A percentile compares a stretch with the other conserved stretches of the same genome.
phyloP scores from a whole-genome alignment of 1,140 invertebrate genomes.

The Zaprionus tsacasi region DNA sequence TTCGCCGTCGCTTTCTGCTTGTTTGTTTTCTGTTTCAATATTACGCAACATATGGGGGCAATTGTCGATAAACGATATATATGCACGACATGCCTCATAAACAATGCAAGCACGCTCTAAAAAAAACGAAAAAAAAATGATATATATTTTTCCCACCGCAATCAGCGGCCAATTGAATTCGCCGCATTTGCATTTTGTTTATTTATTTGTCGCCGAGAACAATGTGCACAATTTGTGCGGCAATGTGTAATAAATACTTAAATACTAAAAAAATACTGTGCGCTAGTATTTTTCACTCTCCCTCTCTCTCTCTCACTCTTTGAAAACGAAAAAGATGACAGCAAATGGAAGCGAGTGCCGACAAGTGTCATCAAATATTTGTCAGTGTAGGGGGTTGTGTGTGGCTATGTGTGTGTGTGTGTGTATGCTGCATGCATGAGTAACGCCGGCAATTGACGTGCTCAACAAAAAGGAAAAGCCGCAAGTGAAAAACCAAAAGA shows the following conservation, averaged over 20 bases:
- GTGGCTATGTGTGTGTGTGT: slow-evolving; percentile 30
- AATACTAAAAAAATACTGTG: slow-evolving; percentile 34
- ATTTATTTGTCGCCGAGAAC: slow-evolving; percentile 45
- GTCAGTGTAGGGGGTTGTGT: slow-evolving; percentile 51
- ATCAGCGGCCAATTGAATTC: slow-evolving; percentile 70
- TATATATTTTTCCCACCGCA: slow-evolving; percentile 57
- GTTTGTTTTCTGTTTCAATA: slow-evolving; percentile 14
- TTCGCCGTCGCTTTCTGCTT: slow-evolving; percentile 1
- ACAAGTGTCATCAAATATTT: slow-evolving; percentile 81
- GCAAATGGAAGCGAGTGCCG: slow-evolving; percentile 60
- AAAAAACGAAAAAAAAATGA: slow-evolving; percentile 13
- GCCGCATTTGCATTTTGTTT: slow-evolving; percentile 62
- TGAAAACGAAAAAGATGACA: slow-evolving; percentile 45
- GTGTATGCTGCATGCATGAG: slow-evolving; percentile 74
- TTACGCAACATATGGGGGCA: slow-evolving; percentile 45
- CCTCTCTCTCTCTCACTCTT: no score
- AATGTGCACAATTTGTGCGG: slow-evolving; percentile 49
- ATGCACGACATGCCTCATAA: slow-evolving; percentile 1
- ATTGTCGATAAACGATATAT: slow-evolving; percentile 49
- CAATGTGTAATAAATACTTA: slow-evolving; percentile 7
- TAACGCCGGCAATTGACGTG: slow-evolving; percentile 79
- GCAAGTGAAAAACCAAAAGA: slow-evolving; percentile 71
- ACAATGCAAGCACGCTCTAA: slow-evolving; percentile 26
- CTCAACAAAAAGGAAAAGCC: slow-evolving; percentile 69
- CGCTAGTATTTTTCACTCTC: not conserved